These are phyloP conservation scores for Hydra vulgaris DNA, from an alignment of 30 jellyfish, hydroid and myxozoan genomes.

Conservation along the genomic window DNA sequence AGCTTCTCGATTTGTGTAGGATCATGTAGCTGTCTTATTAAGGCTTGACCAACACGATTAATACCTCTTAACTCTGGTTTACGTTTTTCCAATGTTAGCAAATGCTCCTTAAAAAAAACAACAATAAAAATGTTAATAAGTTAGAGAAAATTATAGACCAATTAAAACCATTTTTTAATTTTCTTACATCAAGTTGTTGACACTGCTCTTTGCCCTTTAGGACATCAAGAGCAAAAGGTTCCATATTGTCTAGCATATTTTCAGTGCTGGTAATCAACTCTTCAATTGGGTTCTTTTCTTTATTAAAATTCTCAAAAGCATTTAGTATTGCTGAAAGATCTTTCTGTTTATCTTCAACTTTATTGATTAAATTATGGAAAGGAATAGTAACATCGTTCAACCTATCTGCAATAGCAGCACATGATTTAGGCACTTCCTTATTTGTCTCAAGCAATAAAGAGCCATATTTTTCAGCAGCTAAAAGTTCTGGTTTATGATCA, in stretches of 20 bases:
- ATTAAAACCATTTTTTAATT: neutral
- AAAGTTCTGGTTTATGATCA: slow-evolving; percentile 49
- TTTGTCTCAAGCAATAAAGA: slow-evolving; percentile 56
- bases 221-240: slow-evolving; percentile 62
- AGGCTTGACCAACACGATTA: slow-evolving; percentile 93
- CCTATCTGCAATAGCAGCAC: slow-evolving; percentile 53
- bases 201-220: slow-evolving; percentile 65
- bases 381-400: slow-evolving; percentile 64
- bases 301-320: slow-evolving; percentile 61
- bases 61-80: slow-evolving; percentile 85
- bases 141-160: neutral
- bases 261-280: slow-evolving; percentile 62
- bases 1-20: slow-evolving; percentile 73
- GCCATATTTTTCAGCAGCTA: slow-evolving; percentile 71
- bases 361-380: slow-evolving; percentile 32
- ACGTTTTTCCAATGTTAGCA: slow-evolving; percentile 57
- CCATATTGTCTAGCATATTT: slow-evolving; percentile 37
- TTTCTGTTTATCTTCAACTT: slow-evolving; percentile 57
- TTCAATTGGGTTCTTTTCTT: slow-evolving; percentile 65
- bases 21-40: slow-evolving; percentile 70
- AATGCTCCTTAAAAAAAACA: slow-evolving; percentile 33
- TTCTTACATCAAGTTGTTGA: slow-evolving; percentile 48
- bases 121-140: neutral
- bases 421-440: slow-evolving; percentile 54
- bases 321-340: slow-evolving; percentile 46